These are phyloP conservation scores for Brenthis hecate DNA, from an alignment of 2,888 invertebrate genomes.

Conservation along the genomic window DNA sequence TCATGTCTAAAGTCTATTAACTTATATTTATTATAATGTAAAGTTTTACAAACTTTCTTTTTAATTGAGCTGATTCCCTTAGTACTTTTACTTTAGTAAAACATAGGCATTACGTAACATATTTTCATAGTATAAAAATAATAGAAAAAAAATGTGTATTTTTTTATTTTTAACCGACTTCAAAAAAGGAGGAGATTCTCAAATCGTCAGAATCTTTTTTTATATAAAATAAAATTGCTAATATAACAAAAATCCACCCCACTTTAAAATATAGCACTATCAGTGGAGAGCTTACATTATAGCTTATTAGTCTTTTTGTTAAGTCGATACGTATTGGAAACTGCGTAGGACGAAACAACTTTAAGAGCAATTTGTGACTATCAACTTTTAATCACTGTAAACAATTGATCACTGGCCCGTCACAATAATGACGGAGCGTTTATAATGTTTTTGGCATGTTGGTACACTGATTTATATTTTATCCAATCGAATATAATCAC, in stretches of 20 bases:
- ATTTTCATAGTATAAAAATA: no score
- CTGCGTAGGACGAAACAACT: conserved; percentile 43
- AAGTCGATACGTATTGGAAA: conserved; percentile 34
- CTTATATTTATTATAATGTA: not conserved
- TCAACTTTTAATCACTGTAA: conserved; percentile 47
- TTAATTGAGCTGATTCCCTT: no score
- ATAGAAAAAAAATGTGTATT: no score
- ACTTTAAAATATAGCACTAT: conserved; percentile 39
- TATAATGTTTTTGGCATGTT: conserved; percentile 30
- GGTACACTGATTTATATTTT: conserved; percentile 25
- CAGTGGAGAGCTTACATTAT: conserved; percentile 30
- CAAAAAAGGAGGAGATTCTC: no score
- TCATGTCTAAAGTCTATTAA: not conserved
- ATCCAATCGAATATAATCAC: conserved; percentile 19
- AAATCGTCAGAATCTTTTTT: no score
- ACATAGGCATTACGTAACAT: no score
- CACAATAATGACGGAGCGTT: conserved; percentile 27
- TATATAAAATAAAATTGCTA: no score
- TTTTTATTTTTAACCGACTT: not conserved
- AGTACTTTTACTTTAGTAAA: no score
- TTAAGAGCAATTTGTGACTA: conserved; percentile 45
- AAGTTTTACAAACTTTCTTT: no score
- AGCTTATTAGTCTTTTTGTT: conserved; percentile 48
- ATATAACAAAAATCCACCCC: no score
- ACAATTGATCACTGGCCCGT: conserved; percentile 39